Conservation (phyloP, 2,797 vertebrate species). For the Cottoperca gobio region DNA sequence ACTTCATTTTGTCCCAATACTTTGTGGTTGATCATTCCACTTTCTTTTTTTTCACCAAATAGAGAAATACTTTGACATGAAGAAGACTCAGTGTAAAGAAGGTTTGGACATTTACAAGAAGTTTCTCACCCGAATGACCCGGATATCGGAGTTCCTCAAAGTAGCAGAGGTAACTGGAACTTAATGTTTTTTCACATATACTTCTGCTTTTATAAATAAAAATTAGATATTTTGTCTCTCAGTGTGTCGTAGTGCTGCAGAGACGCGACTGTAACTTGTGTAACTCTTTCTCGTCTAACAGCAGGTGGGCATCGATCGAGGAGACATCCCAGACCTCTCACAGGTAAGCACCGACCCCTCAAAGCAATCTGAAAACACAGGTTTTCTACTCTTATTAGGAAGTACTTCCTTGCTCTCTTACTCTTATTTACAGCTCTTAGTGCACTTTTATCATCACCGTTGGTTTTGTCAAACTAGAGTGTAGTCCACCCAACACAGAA, state of each 20-base stretch:
- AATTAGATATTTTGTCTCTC: too few species aligned
- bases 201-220: background rate
- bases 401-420: conserved; percentile 12
- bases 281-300: conserved; percentile 77
- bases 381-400: background rate
- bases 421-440: conserved; percentile 32
- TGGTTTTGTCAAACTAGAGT: conserved; percentile 43
- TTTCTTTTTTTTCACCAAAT: conserved; percentile 31
- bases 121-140: conserved; percentile 98
- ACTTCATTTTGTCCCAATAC: background rate
- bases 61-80: conserved; percentile 99
- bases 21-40: background rate
- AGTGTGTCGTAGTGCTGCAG: background rate
- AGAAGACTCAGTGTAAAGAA: conserved; percentile 99
- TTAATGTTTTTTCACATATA: background rate
- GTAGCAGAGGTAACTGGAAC: conserved; percentile 93
- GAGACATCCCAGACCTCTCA: conserved; percentile 99
- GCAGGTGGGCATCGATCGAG: conserved; percentile 99
- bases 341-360: conserved; percentile 85
- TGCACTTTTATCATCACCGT: conserved; percentile 36
- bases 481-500: conserved; percentile 47
- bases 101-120: conserved; percentile 99
- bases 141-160: conserved; percentile 99
- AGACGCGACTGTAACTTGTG: conserved; percentile 3
- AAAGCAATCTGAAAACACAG: background rate